Evolutionary conservation across 2,113 vertebrate genomes (phyloP), one percentile per base, ranked within the genome.

Genomic region (Pelecanoides urinatrix): DNA sequence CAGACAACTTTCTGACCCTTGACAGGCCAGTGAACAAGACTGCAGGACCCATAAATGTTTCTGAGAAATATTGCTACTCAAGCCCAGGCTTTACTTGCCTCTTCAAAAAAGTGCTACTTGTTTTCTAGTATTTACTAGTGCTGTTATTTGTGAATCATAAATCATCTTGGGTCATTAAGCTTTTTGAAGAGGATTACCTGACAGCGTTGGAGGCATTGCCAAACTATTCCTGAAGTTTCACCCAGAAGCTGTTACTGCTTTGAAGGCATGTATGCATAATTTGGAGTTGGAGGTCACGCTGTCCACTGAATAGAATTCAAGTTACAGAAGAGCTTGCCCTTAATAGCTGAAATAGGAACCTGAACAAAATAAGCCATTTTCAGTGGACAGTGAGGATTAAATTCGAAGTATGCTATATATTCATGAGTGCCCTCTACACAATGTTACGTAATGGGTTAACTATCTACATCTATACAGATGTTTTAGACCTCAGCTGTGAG

Each of bases 361-460:
- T 81, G 18, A 32, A n/a, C 17, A 62, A 92, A 77, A 73, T 73
- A 2, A 82, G 27, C 3, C 7, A 9, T 65, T 87, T 93, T 84
- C 52, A 65, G 34, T 67, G 20, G 34, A 70, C n/a, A 71, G 9
- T 65, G 16, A 36, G 27, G 53, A 45, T 86, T 91, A 61, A 83
- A 20, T 84, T 55, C 3, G 5, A 78, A 61, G 18, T 63, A 25
- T 38, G 27, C 23, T 77, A 6, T 88, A 6, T 58, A 32, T 91
- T 77, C 4, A 27, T 45, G 30, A 44, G 13, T 79, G 32, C 29
- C 2, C 3, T 84, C 45, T 67, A 8, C 8, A 36, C 11, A 59
- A 8, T 7, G 5, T 63, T 77, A 38, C 0, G 0, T 62, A 59
- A 26, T 38, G 16, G 16, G 10, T 83, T 76, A 62, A 74, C 16